These are phyloP conservation scores for Scophthalmus maximus DNA, from an alignment of 2,113 vertebrate species.

Conservation along the genomic window DNA sequence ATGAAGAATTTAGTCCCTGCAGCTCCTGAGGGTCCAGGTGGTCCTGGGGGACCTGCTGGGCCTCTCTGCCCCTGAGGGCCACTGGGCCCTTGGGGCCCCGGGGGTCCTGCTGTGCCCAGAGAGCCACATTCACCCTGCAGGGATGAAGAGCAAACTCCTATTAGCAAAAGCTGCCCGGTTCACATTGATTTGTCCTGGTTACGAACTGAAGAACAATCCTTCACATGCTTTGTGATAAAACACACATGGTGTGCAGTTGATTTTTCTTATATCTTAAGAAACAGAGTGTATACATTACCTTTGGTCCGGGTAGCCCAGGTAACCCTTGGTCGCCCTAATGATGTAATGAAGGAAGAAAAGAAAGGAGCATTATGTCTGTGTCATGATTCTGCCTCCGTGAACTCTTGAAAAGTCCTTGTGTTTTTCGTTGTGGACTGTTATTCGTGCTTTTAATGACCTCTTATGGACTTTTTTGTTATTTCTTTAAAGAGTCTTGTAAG, in stretches of 20 bases:
- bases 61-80: slow-evolving; percentile 86
- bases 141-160: slow-evolving; percentile 17
- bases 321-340: slow-evolving; percentile 87
- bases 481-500: too few species aligned
- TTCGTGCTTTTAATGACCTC: too few species aligned
- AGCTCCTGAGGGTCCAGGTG: slow-evolving; percentile 86
- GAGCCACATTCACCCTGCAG: slow-evolving; percentile 87
- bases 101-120: slow-evolving; percentile 79
- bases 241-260: not conserved
- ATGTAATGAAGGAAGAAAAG: not conserved
- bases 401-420: too few species aligned
- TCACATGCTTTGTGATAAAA: not conserved
- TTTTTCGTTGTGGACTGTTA: too few species aligned
- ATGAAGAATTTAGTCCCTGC: slow-evolving; percentile 77
- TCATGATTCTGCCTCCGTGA: too few species aligned
- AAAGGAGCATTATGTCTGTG: not conserved
- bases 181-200: not conserved
- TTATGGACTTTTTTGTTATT: too few species aligned
- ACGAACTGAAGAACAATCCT: not conserved
- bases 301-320: slow-evolving; percentile 85
- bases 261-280: too few species aligned
- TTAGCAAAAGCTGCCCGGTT: not conserved
- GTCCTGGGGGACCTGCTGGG: slow-evolving; percentile 85
- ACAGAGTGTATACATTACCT: slow-evolving; percentile 82
- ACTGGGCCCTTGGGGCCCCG: slow-evolving; percentile 83